Percentiles rank a stretch among this genome's conserved stretches.
These are phyloP conservation scores for Drosophila barbarae DNA, from an alignment of 2,888 invertebrate species.

Conservation along the genomic window DNA sequence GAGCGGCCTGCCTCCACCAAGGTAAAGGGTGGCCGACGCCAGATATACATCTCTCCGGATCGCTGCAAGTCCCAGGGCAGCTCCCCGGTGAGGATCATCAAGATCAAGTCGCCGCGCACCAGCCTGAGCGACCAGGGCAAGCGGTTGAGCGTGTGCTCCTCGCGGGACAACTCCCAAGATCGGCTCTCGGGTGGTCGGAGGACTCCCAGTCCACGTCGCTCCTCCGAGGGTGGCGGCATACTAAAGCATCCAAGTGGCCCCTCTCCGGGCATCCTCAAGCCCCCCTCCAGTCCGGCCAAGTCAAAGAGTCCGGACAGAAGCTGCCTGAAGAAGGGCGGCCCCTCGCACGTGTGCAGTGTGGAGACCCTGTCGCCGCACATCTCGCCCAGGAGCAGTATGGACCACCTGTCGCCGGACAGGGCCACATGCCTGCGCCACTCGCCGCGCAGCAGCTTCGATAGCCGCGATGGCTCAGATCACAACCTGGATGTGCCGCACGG, in stretches of 20 bases:
- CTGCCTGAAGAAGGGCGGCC: conserved; percentile 77
- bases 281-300: conserved; percentile 77
- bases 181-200: conserved; percentile 74
- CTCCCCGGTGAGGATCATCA: conserved; percentile 79
- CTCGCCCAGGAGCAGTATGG: conserved; percentile 78
- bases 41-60: conserved; percentile 82
- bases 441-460: conserved; percentile 79
- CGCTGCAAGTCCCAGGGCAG: conserved; percentile 79
- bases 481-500: conserved; percentile 74
- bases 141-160: conserved; percentile 74
- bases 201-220: conserved; percentile 78
- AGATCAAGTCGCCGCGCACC: conserved; percentile 81
- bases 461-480: conserved; percentile 77
- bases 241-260: conserved; percentile 76
- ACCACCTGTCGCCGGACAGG: conserved; percentile 79
- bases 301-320: conserved; percentile 79
- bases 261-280: conserved; percentile 75
- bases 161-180: conserved; percentile 78
- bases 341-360: conserved; percentile 77
- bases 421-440: conserved; percentile 76
- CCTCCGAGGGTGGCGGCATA: conserved; percentile 78
- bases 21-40: conserved; percentile 77
- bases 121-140: conserved; percentile 81
- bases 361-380: conserved; percentile 78
- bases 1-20: conserved; percentile 55